Evolutionary conservation across 2,113 vertebrate species (phyloP), one percentile per base, ranked within the genome.

Genomic region (Peromyscus polionotus): DNA sequence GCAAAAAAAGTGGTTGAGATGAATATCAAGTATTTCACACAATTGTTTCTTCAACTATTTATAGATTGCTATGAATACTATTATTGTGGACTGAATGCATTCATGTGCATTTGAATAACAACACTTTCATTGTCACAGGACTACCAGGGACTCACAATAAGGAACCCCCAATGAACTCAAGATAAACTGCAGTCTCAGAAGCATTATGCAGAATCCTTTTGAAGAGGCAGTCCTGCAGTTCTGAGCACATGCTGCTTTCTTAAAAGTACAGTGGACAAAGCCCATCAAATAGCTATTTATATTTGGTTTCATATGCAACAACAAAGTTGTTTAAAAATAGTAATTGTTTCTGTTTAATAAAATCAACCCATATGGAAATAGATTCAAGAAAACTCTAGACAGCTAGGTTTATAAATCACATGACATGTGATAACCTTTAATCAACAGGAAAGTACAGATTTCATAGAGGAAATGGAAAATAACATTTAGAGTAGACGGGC

Each of bases 1-100:
- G 65, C 96, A 95, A 85, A 84, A 77, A 95, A 85, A 84, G n/a
- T 73, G 90, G 54, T 45, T 77, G 94, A 81, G 92, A 98, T 95
- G 97, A 98, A 98, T 98, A 98, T 95, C 96, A 98, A 98, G 93
- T 59, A 98, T 94, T 98, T 91, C 80, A 79, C 73, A 94, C 93
- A 97, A 97, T 94, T 98, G 95, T 98, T 98, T 98, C 96, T 95
- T 97, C 96, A 67, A 97, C 98, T 98, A 97, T 98, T 98, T 98
- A 98, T 97, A 98, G 95, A 97, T 89, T 80, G 90, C 92, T 98
- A 96, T 96, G 97, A 98, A 98, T 98, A 92, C 86, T 98, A 83
- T 98, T 98, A 98, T 98, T 98, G 97, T 97, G 88, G 80, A 96
- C 96, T 90, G 95, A 98, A 97, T 96, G 57, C 95, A 97, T 98